A percentile compares a stretch with the other conserved stretches of the same genome.
Evolutionary conservation across 2,113 vertebrate genomes (phyloP).

Genomic region (Oncorhynchus tshawytscha): DNA sequence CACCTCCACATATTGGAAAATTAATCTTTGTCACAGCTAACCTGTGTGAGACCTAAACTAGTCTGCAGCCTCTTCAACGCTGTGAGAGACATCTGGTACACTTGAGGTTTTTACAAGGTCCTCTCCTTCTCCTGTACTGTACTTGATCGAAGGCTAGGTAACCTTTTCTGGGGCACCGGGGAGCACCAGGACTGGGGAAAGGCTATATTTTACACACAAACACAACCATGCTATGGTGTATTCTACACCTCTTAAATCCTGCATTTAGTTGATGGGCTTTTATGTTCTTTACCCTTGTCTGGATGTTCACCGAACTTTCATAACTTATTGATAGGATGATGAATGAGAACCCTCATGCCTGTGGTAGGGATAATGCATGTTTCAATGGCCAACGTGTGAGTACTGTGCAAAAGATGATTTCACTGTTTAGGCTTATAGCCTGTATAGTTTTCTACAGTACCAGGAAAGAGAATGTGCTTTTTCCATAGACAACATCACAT

Average conservation of each 20-base stretch:
- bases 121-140: constrained; percentile 2
- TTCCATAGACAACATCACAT: constrained; percentile 10
- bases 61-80: background rate
- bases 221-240: no score
- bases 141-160: background rate
- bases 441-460: background rate
- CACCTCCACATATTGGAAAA: no score
- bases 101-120: background rate
- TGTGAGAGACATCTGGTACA: background rate
- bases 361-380: no score
- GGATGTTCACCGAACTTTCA: background rate
- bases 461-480: background rate
- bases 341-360: background rate
- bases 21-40: no score
- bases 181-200: no score
- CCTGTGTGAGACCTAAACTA: no score
- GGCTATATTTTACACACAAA: no score
- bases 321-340: background rate
- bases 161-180: background rate
- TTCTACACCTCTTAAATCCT: no score
- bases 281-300: background rate
- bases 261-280: no score
- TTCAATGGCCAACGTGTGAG: background rate
- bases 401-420: background rate
- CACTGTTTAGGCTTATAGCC: background rate